Base-by-base conservation (phyloP, 2,113 vertebrate genomes). In the Pelusios castaneus region DNA sequence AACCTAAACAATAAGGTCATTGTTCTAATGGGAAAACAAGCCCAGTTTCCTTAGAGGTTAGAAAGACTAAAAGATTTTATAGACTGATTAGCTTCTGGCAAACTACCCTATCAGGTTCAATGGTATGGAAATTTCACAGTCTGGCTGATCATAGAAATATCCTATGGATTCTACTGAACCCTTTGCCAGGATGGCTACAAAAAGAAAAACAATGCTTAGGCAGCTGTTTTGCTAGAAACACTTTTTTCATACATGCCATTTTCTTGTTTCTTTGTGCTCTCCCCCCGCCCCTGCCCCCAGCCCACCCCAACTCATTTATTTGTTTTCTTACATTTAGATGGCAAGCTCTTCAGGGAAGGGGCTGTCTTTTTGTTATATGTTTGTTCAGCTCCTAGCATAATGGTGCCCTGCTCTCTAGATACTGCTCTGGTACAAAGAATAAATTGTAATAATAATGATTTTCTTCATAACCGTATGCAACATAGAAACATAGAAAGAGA, bases 1-100 rank as follows among this genome's bases (percentile, higher is more conserved):
- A 91, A 95, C 38, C 73, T 87, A 93, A 98, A 98, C 98, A 98
- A 98, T 98, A 93, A 96, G 89, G 70, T 96, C 95, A 98, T 98
- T 98, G 98, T 98, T 98, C 34, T 0, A 80, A 90, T 5, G 78
- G 94, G 96, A 97, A 98, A 98, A 97, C 89, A 97, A 95, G 88
- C 88, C 60, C 87, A 87, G 95, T 97, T 97, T 95, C 95, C 93
- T 94, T 86, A 85, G 96, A 98, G 97, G 95, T 91, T 97, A 70
- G 97, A 97, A 92, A 96, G 95, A 85, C 95, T 95, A 96, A 91
- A 91, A 95, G 96, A 94, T 96, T 88, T 91, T 96, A 92, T 93
- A 97, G 95, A 92, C 93, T 96, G 90, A 85, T 85, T 95, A 90
- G 96, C 10, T 97, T 95, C 94, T 96, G 92, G 82, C 70, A 43